Conservation (phyloP, 2,888 invertebrate genomes). For the Ectobius pallidus region DNA sequence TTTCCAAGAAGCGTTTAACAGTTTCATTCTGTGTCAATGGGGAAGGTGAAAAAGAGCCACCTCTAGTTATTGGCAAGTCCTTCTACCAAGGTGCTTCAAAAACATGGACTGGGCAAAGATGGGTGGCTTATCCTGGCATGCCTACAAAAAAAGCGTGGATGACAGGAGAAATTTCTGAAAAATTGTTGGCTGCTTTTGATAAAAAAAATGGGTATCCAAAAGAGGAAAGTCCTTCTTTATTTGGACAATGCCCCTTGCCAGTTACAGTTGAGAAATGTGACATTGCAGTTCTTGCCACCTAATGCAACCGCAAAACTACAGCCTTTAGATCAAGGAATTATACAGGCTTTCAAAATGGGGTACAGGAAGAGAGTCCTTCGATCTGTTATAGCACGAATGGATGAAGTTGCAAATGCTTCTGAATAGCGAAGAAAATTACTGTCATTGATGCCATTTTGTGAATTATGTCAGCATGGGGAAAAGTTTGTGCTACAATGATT, state of each 20-base stretch:
- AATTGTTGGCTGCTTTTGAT: background rate
- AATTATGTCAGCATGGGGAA: background rate
- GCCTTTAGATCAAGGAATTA: background rate
- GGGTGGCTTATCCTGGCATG: background rate
- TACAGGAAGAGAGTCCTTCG: background rate
- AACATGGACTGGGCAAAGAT: background rate
- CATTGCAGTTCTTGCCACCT: background rate
- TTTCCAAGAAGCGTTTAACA: background rate
- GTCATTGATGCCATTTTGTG: background rate
- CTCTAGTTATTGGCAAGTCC: constrained; percentile 1
- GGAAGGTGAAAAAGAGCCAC: constrained; percentile 2
- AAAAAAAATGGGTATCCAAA: background rate
- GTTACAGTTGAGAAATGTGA: background rate
- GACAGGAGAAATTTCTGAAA: background rate
- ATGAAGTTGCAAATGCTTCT: background rate
- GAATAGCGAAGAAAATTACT: constrained; percentile 1
- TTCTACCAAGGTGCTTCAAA: background rate
- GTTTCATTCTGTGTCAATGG: background rate
- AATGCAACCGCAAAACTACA: background rate
- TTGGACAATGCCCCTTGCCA: background rate
- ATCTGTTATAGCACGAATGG: background rate
- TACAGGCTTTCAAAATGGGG: background rate
- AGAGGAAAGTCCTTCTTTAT: constrained; percentile 1
- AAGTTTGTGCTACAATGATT: background rate
- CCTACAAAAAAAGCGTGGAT: background rate